These are phyloP conservation scores for Altica lythri DNA, from an alignment of 2,888 invertebrate species.

Conservation along the genomic window DNA sequence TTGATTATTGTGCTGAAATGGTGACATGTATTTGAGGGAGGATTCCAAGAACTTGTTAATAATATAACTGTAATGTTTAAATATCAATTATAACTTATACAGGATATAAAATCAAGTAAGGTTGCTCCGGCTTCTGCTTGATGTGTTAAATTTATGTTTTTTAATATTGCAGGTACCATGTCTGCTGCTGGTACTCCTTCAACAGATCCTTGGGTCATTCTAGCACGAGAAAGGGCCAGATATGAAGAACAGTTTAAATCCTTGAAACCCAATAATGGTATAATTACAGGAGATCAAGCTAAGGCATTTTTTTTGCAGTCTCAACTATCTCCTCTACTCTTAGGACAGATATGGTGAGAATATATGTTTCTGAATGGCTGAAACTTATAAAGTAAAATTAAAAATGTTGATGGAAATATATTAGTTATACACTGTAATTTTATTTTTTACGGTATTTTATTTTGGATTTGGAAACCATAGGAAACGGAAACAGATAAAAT, in stretches of 20 bases:
- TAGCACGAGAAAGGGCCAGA: slow-evolving; percentile 83
- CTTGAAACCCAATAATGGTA: slow-evolving; percentile 83
- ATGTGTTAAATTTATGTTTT: not conserved
- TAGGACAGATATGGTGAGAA: slow-evolving; percentile 96
- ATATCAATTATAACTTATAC: slow-evolving; percentile 14
- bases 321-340: slow-evolving; percentile 82
- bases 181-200: slow-evolving; percentile 56
- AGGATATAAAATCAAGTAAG: not conserved
- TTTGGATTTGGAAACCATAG: too few relatives aligned
- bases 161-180: slow-evolving; percentile 42
- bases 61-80: slow-evolving; percentile 14
- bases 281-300: slow-evolving; percentile 90
- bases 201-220: slow-evolving; percentile 84
- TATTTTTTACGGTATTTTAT: too few relatives aligned
- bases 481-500: too few relatives aligned
- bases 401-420: too few relatives aligned
- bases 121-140: too few relatives aligned
- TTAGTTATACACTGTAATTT: too few relatives aligned
- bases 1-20: slow-evolving; percentile 35
- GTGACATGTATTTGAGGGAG: slow-evolving; percentile 32
- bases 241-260: slow-evolving; percentile 91
- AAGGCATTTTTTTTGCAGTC: slow-evolving; percentile 90
- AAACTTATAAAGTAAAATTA: too few relatives aligned
- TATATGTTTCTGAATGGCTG: too few relatives aligned
- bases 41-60: slow-evolving; percentile 17